These are phyloP conservation scores for Ascaphus truei DNA, from an alignment of 2,113 vertebrate species.

Conservation along the genomic window DNA sequence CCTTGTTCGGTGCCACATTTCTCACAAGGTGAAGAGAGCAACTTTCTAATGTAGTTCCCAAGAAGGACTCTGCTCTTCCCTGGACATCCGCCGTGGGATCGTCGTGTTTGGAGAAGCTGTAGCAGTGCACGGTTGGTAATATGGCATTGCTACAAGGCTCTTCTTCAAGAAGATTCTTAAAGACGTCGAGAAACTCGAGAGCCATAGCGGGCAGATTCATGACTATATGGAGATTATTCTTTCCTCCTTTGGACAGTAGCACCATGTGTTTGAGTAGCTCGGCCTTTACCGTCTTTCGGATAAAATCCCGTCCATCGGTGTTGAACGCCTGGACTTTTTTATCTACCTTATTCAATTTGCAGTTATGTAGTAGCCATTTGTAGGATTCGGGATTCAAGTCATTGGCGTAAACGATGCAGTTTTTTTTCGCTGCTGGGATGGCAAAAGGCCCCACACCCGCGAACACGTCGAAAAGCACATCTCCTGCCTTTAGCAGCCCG, in stretches of 20 bases:
- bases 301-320: slow-evolving; percentile 86
- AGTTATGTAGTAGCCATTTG: slow-evolving; percentile 87
- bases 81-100: slow-evolving; percentile 71
- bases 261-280: slow-evolving; percentile 66
- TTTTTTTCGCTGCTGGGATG: slow-evolving; percentile 78
- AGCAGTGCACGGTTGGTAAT: slow-evolving; percentile 85
- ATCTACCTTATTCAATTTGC: slow-evolving; percentile 85
- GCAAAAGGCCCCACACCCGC: slow-evolving; percentile 91
- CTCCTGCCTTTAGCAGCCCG: slow-evolving; percentile 65
- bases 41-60: slow-evolving; percentile 68
- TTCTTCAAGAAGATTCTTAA: slow-evolving; percentile 67
- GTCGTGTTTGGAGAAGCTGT: slow-evolving; percentile 85
- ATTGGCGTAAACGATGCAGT: slow-evolving; percentile 79
- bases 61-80: slow-evolving; percentile 58
- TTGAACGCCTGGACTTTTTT: slow-evolving; percentile 73
- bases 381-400: slow-evolving; percentile 93
- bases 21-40: slow-evolving; percentile 81
- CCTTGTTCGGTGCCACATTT: slow-evolving; percentile 92
- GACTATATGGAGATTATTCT: slow-evolving; percentile 69
- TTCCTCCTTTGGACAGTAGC: slow-evolving; percentile 38
- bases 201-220: slow-evolving; percentile 95
- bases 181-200: slow-evolving; percentile 81
- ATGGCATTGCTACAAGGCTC: slow-evolving; percentile 38
- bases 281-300: slow-evolving; percentile 74
- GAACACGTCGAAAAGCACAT: slow-evolving; percentile 85